Evolutionary conservation across 2,113 vertebrate species (phyloP), one percentile per base, ranked within the genome.

Genomic region (Oenanthe oenanthe): DNA sequence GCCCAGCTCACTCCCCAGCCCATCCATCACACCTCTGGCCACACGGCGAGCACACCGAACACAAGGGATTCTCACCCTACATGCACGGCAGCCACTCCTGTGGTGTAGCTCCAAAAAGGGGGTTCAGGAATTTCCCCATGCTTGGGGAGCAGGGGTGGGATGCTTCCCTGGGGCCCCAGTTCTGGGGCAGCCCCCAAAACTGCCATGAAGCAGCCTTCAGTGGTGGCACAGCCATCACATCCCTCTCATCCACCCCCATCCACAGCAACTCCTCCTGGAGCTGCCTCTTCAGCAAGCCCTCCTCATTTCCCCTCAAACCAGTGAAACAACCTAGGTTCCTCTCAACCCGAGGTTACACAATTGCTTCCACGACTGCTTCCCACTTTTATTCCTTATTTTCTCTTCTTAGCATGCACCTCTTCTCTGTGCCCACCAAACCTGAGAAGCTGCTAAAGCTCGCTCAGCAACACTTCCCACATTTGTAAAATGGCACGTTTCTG

Each of bases 401-500:
- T n/a, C 28, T 88, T 79, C 83, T 72, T 21, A 57, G 70, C 79
- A 53, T 89, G 62, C 60, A 67, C 28, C 60, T 71, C 78, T 92
- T 53, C 58, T 73, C 67, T 48, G 43, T 24, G 56, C 79, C 72
- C 53, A 50, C 45, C 31, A 43, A 78, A 70, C 54, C 45, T 63
- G 56, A 60, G 57, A 89, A 31, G 47, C 75, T 78, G 85, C 88
- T 74, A 89, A 90, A 75, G 74, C 80, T 82, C 62, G 7, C 63
- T 53, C 65, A 87, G 73, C 61, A 93, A 78, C 73, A 75, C 89
- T 82, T 92, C 86, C 84, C 63, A 93, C 71, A 57, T 71, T 61
- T 70, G 74, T 72, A 72, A 93, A 90, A 70, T 7, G 13, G 66
- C 62, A 43, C 8, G 4, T 73, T 89, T 85, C 71, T 38, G 32